phyloP scores from a whole-genome alignment of 2,888 invertebrate species.

The Lucinisca nassula region DNA sequence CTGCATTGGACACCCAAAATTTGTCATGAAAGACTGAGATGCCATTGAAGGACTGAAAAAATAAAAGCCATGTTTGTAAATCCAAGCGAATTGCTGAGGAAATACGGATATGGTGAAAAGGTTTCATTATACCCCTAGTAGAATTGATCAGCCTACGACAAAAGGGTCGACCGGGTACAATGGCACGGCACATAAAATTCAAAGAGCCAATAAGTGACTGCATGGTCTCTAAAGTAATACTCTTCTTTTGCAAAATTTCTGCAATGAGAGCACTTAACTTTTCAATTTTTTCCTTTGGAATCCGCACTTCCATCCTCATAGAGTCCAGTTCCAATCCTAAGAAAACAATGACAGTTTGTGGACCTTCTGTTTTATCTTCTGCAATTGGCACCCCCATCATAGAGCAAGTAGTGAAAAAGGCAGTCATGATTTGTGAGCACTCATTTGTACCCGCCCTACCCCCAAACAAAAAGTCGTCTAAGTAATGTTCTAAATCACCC shows the following conservation, averaged over 20 bases:
- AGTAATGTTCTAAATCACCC: conserved; percentile 30
- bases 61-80: not conserved
- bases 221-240: conserved; percentile 22
- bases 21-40: conserved; percentile 10
- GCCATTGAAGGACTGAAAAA: conserved; percentile 1
- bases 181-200: conserved; percentile 23
- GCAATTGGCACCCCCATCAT: conserved; percentile 23
- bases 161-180: conserved; percentile 24
- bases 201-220: conserved; percentile 25
- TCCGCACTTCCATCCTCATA: conserved; percentile 21
- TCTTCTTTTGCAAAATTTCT: not conserved
- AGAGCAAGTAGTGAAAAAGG: not conserved
- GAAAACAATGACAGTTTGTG: conserved; percentile 10
- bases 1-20: not conserved
- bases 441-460: not conserved
- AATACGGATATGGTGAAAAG: not conserved
- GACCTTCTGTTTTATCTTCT: conserved; percentile 19
- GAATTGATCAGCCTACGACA: conserved; percentile 29
- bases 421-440: not conserved
- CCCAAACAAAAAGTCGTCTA: conserved; percentile 45
- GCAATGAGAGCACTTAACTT: conserved; percentile 12
- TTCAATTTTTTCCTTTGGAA: conserved; percentile 31
- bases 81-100: not conserved
- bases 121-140: not conserved
- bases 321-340: conserved; percentile 49